Base-by-base conservation (phyloP, 92 coral and sea anemone genomes). In the Siderastrea siderea region DNA sequence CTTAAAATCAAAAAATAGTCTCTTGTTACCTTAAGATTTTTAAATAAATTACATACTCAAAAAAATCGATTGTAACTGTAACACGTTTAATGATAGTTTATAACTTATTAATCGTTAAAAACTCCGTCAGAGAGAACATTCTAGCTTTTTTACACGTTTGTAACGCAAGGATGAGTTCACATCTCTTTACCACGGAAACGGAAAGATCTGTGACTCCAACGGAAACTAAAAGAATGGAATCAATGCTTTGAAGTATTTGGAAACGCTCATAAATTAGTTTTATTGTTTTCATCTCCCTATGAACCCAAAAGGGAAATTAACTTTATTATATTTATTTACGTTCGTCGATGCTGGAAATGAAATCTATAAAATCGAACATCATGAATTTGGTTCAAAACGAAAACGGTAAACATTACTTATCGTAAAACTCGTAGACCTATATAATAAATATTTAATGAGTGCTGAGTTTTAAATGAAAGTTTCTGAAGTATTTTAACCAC, bases 391-490 rank as follows among this genome's bases (percentile, higher is more conserved):
- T 47, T 46, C 3, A 66, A 51, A 80, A 11, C 45, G 71, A 26
- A 52, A 73, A 82, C 73, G n/a, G 80, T 84, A 74, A 73, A 72
- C 80, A 84, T 61, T 51, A 53, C 19, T 71, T 15, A n/a, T 61
- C 61, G 9, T 9, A 26, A 61, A 51, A 49, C 70, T 50, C 45
- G 80, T 9, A 72, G 87, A 84, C 87, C 87, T 52, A 84, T 72
- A 74, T 84, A 49, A 84, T 84, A 52, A 84, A 84, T 84, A 60
- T 63, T 84, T 74, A 73, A 84, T 49, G 50, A 60, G 49, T 63
- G 75, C 9, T 26, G 71, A 73, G 63, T 46, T 9, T 57, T 26
- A 72, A 63, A 74, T 38, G 66, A 84, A 84, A 72, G 72, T 61
- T 71, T 73, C 77, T 3, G 1, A 74, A 73, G 80, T 63, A 64